These are phyloP conservation scores for Chiroxiphia lanceolata DNA, from an alignment of 2,797 vertebrate genomes.

Conservation along the genomic window DNA sequence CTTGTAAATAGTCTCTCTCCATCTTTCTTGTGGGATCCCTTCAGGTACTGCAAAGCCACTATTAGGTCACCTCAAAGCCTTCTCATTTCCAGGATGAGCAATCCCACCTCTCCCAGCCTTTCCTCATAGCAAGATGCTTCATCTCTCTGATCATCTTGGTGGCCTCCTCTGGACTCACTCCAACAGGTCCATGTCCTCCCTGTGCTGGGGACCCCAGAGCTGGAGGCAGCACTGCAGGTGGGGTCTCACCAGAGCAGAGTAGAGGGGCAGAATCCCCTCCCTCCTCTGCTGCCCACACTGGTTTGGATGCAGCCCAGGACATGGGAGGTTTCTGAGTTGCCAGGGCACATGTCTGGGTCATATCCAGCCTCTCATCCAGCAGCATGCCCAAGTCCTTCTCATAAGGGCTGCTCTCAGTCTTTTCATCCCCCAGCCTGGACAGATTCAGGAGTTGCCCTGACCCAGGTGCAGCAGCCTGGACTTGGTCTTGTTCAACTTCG, in stretches of 20 bases:
- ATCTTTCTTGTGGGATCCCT: not conserved
- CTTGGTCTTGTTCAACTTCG: not conserved
- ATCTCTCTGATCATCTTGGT: not conserved
- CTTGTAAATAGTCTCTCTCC: not conserved
- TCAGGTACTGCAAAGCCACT: not conserved
- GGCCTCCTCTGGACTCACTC: not conserved
- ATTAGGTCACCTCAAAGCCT: not conserved
- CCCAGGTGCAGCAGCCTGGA: not conserved
- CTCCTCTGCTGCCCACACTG: too few relatives aligned
- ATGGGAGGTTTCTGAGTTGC: not conserved
- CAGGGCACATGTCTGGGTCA: not conserved
- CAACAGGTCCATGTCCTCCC: not conserved
- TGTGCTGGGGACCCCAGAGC: not conserved
- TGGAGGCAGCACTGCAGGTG: not conserved
- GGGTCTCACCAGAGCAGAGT: not conserved
- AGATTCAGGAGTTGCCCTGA: not conserved
- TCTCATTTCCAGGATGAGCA: not conserved
- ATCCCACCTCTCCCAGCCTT: not conserved
- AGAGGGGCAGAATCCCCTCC: not conserved
- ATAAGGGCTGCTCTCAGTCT: fast-evolving
- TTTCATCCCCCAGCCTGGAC: not conserved
- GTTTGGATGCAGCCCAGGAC: too few relatives aligned
- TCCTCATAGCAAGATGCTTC: not conserved
- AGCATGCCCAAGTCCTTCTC: not conserved
- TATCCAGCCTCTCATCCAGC: not conserved